These are phyloP conservation scores for Papilio protenor DNA, from an alignment of 2,888 invertebrate genomes.

Conservation along the genomic window DNA sequence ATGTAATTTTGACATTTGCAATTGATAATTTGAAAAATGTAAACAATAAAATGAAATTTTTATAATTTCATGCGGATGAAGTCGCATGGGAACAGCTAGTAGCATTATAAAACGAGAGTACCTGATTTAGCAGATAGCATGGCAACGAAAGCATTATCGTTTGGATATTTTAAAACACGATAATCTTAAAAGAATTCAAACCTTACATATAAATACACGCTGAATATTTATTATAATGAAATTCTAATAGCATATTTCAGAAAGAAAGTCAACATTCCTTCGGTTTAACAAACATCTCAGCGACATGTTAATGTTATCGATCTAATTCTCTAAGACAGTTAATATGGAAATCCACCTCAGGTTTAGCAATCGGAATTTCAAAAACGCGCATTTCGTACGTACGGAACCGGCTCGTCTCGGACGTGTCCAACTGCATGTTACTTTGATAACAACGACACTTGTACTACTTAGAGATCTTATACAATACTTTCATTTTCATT, in stretches of 20 bases:
- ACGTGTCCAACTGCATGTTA: conserved; percentile 28
- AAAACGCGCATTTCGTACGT: conserved; percentile 38
- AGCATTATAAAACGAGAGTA: not conserved
- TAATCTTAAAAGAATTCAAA: conserved; percentile 3
- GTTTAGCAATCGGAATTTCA: conserved; percentile 37
- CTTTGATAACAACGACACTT: conserved; percentile 28
- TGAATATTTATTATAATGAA: conserved; percentile 16
- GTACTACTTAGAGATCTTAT: not conserved
- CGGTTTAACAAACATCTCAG: conserved; percentile 29
- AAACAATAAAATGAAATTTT: too few relatives aligned
- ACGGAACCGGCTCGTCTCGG: conserved; percentile 17
- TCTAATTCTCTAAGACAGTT: conserved; percentile 43
- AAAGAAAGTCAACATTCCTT: conserved; percentile 29
- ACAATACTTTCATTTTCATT: conserved; percentile 34
- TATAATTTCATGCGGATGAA: too few relatives aligned
- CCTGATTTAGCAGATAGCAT: not conserved
- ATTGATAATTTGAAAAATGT: too few relatives aligned
- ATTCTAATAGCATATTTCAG: conserved; percentile 2
- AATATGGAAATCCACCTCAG: conserved; percentile 39
- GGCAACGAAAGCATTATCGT: not conserved
- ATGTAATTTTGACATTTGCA: too few relatives aligned
- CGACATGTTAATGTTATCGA: conserved; percentile 39
- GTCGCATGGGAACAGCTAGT: too few relatives aligned
- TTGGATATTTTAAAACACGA: not conserved
- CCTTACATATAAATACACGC: not conserved